phyloP scores from a whole-genome alignment of 1,140 invertebrate genomes.

The Nylanderia fulva region DNA sequence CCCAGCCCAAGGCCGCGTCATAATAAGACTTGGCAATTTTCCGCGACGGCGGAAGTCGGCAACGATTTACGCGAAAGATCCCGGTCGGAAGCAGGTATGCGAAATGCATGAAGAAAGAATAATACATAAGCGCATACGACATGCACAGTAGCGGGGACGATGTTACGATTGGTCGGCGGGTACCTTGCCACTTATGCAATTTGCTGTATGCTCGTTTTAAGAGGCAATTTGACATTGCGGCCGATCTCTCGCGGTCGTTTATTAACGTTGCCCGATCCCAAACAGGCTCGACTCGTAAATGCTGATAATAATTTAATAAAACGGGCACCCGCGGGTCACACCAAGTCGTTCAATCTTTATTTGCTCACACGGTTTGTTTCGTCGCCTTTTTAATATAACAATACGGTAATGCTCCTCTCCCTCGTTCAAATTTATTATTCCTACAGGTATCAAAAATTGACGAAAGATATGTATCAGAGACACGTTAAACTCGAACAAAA shows the following conservation, averaged over 20 bases:
- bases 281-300: slow-evolving; percentile 11
- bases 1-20: slow-evolving; percentile 11
- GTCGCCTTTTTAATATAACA: neutral
- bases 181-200: slow-evolving; percentile 63
- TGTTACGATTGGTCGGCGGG: slow-evolving; percentile 19
- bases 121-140: neutral
- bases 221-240: slow-evolving; percentile 36
- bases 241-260: slow-evolving; percentile 35
- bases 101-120: slow-evolving; percentile 30
- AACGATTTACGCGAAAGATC: slow-evolving; percentile 37
- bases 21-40: slow-evolving; percentile 43
- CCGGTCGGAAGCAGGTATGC: slow-evolving; percentile 40
- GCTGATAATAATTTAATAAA: slow-evolving; percentile 51
- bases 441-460: slow-evolving; percentile 13
- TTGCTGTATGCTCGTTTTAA: slow-evolving; percentile 67
- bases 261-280: neutral
- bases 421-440: neutral
- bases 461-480: neutral
- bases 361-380: neutral
- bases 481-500: neutral
- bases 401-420: too few relatives aligned
- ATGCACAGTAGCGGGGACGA: slow-evolving; percentile 11
- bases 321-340: neutral
- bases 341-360: slow-evolving; percentile 13
- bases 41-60: slow-evolving; percentile 54